These are phyloP conservation scores for Bombus cullumanus DNA, from an alignment of 1,140 invertebrate species.

Conservation along the genomic window DNA sequence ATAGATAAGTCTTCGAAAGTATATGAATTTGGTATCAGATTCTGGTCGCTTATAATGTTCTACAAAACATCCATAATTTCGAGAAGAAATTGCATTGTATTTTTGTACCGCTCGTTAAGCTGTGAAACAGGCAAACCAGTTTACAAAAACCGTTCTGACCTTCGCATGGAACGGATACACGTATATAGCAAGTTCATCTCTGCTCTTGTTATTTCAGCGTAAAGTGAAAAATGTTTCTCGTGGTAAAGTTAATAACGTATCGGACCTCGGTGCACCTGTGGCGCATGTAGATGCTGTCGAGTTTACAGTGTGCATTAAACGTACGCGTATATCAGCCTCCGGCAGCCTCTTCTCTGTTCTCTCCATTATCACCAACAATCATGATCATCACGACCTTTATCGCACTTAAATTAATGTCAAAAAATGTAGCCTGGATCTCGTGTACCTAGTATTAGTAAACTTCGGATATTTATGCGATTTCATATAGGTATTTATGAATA, in stretches of 20 bases:
- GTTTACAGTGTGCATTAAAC: conserved; percentile 46
- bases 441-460: no score
- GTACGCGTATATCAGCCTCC: conserved; percentile 51
- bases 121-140: not conserved
- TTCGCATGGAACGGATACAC: not conserved
- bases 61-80: conserved; percentile 20
- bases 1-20: not conserved
- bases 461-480: no score
- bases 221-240: conserved; percentile 37
- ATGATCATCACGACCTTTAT: conserved; percentile 49
- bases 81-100: conserved; percentile 16
- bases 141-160: not conserved
- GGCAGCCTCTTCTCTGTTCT: conserved; percentile 3
- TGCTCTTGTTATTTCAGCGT: conserved; percentile 18
- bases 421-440: not conserved
- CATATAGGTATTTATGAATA: no score
- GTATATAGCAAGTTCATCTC: not conserved
- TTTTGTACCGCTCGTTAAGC: conserved; percentile 5
- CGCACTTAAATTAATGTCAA: conserved; percentile 43
- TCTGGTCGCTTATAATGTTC: not conserved
- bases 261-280: conserved; percentile 33
- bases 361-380: conserved; percentile 33
- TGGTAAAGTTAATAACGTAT: conserved; percentile 34
- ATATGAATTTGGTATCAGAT: not conserved
- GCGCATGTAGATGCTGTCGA: conserved; percentile 14